These are phyloP conservation scores for Macrophya annulata DNA, from an alignment of 2,888 invertebrate genomes.

Conservation along the genomic window DNA sequence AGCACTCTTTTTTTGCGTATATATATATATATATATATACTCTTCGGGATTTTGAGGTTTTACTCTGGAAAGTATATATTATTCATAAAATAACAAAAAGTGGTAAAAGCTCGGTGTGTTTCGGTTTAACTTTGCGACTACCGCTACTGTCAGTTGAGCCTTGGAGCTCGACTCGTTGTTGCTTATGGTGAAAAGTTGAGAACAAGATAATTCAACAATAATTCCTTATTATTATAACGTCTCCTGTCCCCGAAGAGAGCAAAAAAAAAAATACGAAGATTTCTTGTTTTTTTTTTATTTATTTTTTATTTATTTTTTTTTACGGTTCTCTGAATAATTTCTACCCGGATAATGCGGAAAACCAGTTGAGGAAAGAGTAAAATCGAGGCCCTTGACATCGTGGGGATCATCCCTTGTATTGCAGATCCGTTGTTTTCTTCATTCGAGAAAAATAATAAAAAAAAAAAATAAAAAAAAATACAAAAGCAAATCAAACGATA, in stretches of 20 bases:
- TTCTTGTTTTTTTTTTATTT: neutral
- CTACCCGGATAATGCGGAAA: neutral
- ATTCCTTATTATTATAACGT: neutral
- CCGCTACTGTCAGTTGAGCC: neutral
- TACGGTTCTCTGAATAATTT: conserved; percentile 3
- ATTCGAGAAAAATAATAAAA: neutral
- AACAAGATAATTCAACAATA: neutral
- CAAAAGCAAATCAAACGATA: conserved; percentile 27
- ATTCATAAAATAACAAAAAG: conserved; percentile 42
- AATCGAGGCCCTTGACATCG: neutral
- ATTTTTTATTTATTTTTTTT: neutral
- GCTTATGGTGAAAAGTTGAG: neutral
- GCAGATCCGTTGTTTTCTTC: neutral
- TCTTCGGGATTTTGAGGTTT: neutral
- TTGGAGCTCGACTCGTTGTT: neutral
- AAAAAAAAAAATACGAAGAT: neutral
- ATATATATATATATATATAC: too few relatives aligned
- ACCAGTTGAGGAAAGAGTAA: neutral
- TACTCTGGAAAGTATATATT: neutral
- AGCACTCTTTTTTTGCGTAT: neutral
- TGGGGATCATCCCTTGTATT: neutral
- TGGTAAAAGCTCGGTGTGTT: neutral
- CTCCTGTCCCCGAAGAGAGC: neutral
- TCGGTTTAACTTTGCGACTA: conserved; percentile 24
- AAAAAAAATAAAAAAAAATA: too few relatives aligned